These are phyloP conservation scores for Mola mola DNA, from an alignment of 2,113 vertebrate genomes.

Conservation along the genomic window DNA sequence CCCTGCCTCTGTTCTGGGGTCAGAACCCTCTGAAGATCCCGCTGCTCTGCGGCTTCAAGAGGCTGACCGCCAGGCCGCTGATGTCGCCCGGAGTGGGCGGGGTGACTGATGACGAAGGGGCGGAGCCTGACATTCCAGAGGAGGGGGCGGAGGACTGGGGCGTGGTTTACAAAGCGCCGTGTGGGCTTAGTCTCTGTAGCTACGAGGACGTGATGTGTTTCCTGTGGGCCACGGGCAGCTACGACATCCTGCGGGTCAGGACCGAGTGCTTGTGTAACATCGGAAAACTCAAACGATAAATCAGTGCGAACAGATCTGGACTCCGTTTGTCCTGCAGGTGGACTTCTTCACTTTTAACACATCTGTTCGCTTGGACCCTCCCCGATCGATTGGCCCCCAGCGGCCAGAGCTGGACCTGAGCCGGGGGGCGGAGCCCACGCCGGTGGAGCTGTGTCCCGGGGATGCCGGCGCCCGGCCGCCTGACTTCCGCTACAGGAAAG, in stretches of 20 bases:
- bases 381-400: conserved; percentile 27
- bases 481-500: conserved; percentile 90
- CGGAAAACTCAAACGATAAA: neutral
- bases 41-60: conserved; percentile 86
- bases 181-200: conserved; percentile 86
- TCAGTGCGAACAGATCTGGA: neutral
- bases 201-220: conserved; percentile 86
- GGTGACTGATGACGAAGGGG: neutral
- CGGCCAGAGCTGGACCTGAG: conserved; percentile 86
- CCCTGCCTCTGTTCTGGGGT: conserved; percentile 67
- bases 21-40: conserved; percentile 90
- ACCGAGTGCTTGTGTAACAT: neutral
- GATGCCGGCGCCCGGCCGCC: conserved; percentile 75
- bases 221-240: conserved; percentile 84
- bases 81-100: neutral
- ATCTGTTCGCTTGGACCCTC: conserved; percentile 79
- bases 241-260: conserved; percentile 81
- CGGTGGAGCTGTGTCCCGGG: conserved; percentile 85
- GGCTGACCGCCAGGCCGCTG: conserved; percentile 77
- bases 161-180: conserved; percentile 90
- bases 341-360: conserved; percentile 93
- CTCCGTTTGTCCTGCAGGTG: conserved; percentile 54
- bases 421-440: conserved; percentile 84
- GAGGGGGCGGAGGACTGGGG: conserved; percentile 45
- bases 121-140: accelerated